Percentiles rank a stretch among this genome's conserved stretches.
phyloP scores from a whole-genome alignment of 2,888 invertebrate genomes.

The Ophion ellenae region DNA sequence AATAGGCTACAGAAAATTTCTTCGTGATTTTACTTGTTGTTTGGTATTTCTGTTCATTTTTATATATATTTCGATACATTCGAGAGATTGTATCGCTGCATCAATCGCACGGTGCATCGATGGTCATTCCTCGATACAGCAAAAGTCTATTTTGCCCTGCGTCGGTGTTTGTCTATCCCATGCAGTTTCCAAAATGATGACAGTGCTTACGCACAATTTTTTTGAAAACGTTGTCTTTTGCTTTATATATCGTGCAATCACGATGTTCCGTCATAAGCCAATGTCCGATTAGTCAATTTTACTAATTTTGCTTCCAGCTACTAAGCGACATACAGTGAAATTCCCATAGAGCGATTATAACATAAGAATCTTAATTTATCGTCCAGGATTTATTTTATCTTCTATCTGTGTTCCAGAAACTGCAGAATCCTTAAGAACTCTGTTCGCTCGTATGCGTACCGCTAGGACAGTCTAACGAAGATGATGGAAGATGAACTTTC shows the following conservation, averaged over 20 bases:
- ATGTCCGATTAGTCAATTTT: too few species aligned
- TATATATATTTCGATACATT: slow-evolving; percentile 14
- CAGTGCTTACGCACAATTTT: neutral
- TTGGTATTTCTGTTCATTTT: neutral
- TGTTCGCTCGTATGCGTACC: neutral
- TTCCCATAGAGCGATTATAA: too few species aligned
- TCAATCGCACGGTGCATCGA: slow-evolving; percentile 24
- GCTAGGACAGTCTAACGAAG: neutral
- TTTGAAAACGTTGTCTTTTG: too few species aligned
- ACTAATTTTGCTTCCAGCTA: too few species aligned
- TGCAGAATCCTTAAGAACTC: neutral
- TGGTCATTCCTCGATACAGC: slow-evolving; percentile 51
- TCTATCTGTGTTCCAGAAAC: slow-evolving; percentile 4
- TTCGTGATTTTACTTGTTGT: neutral
- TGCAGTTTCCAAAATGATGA: slow-evolving; percentile 63
- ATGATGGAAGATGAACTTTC: neutral
- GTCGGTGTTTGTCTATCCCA: slow-evolving; percentile 51
- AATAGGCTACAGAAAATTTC: too few species aligned
- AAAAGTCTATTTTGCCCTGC: slow-evolving; percentile 65
- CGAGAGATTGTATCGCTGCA: slow-evolving; percentile 53
- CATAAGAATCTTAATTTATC: too few species aligned
- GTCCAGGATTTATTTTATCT: too few species aligned
- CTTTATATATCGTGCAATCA: neutral
- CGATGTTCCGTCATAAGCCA: neutral
- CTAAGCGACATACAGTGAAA: too few species aligned